These are phyloP conservation scores for Lacerta viridis DNA, from an alignment of 2,797 vertebrate species.

Conservation along the genomic window DNA sequence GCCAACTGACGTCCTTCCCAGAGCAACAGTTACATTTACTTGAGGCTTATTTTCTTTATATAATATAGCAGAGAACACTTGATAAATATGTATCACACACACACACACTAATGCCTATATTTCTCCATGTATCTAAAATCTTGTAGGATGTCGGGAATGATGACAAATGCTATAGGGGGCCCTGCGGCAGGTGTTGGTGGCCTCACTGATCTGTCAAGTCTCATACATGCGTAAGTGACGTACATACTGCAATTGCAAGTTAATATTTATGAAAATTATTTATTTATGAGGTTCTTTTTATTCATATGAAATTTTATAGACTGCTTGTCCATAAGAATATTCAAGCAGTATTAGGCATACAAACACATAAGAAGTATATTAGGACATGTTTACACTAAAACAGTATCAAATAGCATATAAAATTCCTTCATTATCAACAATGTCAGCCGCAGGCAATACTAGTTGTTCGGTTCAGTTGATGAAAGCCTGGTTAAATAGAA, in stretches of 20 bases:
- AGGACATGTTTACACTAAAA: too few relatives aligned
- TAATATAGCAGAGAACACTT: slow-evolving; percentile 23
- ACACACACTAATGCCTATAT: slow-evolving; percentile 12
- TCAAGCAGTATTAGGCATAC: too few relatives aligned
- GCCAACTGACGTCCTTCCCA: not conserved
- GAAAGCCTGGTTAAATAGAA: too few relatives aligned
- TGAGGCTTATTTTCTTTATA: slow-evolving; percentile 1
- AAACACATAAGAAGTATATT: too few relatives aligned
- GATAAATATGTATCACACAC: not conserved
- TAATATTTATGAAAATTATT: not conserved
- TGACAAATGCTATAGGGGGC: slow-evolving; percentile 95
- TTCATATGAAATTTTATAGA: too few relatives aligned
- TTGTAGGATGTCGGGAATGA: slow-evolving; percentile 97
- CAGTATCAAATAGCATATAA: too few relatives aligned
- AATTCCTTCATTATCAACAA: too few relatives aligned
- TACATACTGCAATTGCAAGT: not conserved
- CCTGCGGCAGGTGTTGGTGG: slow-evolving; percentile 95
- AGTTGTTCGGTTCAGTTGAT: too few relatives aligned
- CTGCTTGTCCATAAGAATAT: too few relatives aligned
- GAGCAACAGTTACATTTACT: not conserved
- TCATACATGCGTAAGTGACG: slow-evolving; percentile 95
- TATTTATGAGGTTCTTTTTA: not conserved
- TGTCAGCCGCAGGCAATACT: too few relatives aligned
- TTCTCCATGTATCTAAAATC: slow-evolving; percentile 17
- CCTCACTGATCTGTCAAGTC: slow-evolving; percentile 93